Conservation (phyloP, 2,888 invertebrate genomes). For the Hydriomena furcata region DNA sequence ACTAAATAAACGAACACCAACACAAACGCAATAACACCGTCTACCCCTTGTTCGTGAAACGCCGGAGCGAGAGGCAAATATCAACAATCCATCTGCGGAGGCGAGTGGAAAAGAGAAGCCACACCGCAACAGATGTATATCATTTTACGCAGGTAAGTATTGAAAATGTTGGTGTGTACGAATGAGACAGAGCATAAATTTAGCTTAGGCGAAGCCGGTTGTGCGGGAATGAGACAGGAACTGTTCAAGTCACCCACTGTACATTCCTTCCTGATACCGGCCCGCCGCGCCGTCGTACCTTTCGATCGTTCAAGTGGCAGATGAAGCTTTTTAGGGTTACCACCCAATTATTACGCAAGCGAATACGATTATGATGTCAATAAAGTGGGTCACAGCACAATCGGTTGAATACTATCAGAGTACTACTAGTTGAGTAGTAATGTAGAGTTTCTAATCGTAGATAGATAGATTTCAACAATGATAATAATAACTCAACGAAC, state of each 20-base stretch:
- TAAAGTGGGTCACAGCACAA: conserved; percentile 20
- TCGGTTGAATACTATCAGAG: neutral
- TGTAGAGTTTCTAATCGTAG: neutral
- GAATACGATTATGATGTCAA: conserved; percentile 17
- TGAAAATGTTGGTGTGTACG: conserved; percentile 79
- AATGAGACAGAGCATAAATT: conserved; percentile 74
- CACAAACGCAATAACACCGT: conserved; percentile 77
- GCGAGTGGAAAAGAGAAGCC: conserved; percentile 63
- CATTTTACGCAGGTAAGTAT: conserved; percentile 83
- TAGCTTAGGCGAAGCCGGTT: conserved; percentile 77
- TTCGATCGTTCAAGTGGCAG: conserved; percentile 84
- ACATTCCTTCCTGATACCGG: conserved; percentile 84
- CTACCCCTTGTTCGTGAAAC: conserved; percentile 81
- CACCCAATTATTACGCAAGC: conserved; percentile 53
- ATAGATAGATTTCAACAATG: neutral
- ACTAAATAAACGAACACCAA: conserved; percentile 83
- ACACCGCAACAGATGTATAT: conserved; percentile 81
- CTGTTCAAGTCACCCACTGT: conserved; percentile 82
- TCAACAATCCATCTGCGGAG: conserved; percentile 73
- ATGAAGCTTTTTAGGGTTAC: conserved; percentile 81
- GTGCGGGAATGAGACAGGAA: conserved; percentile 73
- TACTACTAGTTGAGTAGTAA: too few relatives aligned
- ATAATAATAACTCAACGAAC: neutral
- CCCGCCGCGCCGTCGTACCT: conserved; percentile 78
- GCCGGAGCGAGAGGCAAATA: conserved; percentile 71